Percentiles rank a stretch among this genome's conserved stretches.
These are phyloP conservation scores for Luperina testacea DNA, from an alignment of 2,888 invertebrate species.

Conservation along the genomic window DNA sequence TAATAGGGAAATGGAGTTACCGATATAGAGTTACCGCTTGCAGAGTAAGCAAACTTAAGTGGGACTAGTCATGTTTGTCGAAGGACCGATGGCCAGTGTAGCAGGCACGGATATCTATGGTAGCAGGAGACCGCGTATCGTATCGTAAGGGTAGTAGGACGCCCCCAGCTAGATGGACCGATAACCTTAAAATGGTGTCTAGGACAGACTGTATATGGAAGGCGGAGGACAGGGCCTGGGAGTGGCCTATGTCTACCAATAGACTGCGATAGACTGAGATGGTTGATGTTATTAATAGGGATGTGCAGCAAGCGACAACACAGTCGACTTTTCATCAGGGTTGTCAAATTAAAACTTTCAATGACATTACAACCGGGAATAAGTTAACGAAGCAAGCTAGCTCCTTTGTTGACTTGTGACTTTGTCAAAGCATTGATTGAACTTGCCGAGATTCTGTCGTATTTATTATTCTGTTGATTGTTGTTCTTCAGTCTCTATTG, in stretches of 20 bases:
- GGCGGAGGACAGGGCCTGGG: background rate
- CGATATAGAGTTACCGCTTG: background rate
- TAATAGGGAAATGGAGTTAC: background rate
- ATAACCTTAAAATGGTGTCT: background rate
- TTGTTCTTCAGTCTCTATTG: constrained; percentile 38
- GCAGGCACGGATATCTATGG: background rate
- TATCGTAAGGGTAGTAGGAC: background rate
- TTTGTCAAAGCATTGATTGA: constrained; percentile 44
- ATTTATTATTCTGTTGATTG: constrained; percentile 43
- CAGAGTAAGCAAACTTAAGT: background rate
- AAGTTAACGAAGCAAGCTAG: constrained; percentile 41
- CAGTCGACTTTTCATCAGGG: background rate
- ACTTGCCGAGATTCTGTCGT: constrained; percentile 30
- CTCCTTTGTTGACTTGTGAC: constrained; percentile 48
- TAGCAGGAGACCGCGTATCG: background rate
- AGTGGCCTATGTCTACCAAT: background rate
- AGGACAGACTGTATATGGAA: background rate
- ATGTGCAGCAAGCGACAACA: background rate
- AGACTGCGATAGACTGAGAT: too few relatives aligned
- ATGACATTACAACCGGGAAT: constrained; percentile 32
- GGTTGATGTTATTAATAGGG: background rate
- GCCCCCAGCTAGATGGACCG: background rate
- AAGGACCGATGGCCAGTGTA: background rate
- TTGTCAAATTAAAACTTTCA: constrained; percentile 42
- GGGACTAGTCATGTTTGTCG: background rate